These are phyloP conservation scores for Balaenoptera acutorostrata DNA, from an alignment of 2,113 vertebrate species.

Conservation along the genomic window DNA sequence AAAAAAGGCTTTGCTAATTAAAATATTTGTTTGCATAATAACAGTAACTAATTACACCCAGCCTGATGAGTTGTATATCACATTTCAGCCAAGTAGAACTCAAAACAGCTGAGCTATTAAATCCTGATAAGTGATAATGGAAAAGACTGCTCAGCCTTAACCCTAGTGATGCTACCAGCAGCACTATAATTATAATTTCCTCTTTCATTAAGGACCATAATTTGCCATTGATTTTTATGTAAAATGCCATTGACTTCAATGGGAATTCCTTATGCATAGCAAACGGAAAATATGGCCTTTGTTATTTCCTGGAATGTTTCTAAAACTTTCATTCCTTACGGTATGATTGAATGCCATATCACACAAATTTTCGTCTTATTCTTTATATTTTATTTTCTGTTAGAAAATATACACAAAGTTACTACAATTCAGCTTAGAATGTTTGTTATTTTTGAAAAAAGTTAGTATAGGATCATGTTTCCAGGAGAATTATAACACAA, in stretches of 20 bases:
- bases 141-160: slow-evolving; percentile 51
- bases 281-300: neutral
- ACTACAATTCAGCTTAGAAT: neutral
- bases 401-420: neutral
- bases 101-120: slow-evolving; percentile 56
- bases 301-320: neutral
- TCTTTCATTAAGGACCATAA: slow-evolving; percentile 47
- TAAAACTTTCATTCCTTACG: neutral
- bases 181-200: slow-evolving; percentile 36
- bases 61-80: neutral
- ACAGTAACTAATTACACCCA: slow-evolving; percentile 54
- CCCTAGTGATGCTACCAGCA: slow-evolving; percentile 11
- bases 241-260: slow-evolving; percentile 19
- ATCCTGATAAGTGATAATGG: slow-evolving; percentile 52
- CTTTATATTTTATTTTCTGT: neutral
- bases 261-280: slow-evolving; percentile 18
- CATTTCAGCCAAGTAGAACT: slow-evolving; percentile 37
- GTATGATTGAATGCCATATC: neutral
- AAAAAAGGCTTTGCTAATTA: slow-evolving; percentile 44
- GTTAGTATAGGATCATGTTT: neutral
- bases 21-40: slow-evolving; percentile 51
- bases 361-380: neutral
- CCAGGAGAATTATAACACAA: neutral
- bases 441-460: neutral
- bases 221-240: slow-evolving; percentile 53